Evolutionary conservation across 2,888 invertebrate species (phyloP), one percentile per base, ranked within the genome.

Genomic region (Tiliacea citrago): DNA sequence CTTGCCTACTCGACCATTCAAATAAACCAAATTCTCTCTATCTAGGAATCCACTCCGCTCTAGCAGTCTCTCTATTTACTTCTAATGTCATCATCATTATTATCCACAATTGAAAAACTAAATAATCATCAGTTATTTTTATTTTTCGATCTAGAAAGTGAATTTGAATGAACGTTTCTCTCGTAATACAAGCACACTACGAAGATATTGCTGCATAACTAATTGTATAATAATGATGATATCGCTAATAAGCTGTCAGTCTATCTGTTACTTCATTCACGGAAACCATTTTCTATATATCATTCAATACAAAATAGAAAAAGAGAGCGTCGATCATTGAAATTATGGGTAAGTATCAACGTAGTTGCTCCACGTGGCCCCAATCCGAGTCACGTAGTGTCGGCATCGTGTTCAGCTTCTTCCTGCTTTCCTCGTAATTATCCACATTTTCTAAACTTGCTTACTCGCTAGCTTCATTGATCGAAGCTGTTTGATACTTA

Each of bases 341-440:
- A 68, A 66, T 66, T 49, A 80, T 80, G 75, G 74, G 68, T 80
- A 80, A 82, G 63, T 84, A 80, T 65, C 45, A 51, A 51, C n/a
- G 63, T 57, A 45, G 73, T 85, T 83, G 67, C 85, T 82, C 67
- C 75, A 78, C 53, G 70, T 57, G 85, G 74, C 82, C 82, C 67
- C 83, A 82, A 85, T 83, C 61, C 66, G 29, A 70, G 72, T 45
- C 85, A 83, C 72, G 85, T 85, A 82, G 72, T 73, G 62, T 72
- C 71, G 60, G 66, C 73, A 68, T 67, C 77, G 63, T 58, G 68
- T 55, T 51, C 65, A 66, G 66, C 72, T 75, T 70, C 82, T 83
- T 83, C 85, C 83, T 82, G 58, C 82, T 83, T 83, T 83, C 75
- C 78, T 74, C 72, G 69, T 78, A 85, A 83, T 83, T 68, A 74